phyloP scores from a whole-genome alignment of 2,113 vertebrate genomes.

The Mellivora capensis region DNA sequence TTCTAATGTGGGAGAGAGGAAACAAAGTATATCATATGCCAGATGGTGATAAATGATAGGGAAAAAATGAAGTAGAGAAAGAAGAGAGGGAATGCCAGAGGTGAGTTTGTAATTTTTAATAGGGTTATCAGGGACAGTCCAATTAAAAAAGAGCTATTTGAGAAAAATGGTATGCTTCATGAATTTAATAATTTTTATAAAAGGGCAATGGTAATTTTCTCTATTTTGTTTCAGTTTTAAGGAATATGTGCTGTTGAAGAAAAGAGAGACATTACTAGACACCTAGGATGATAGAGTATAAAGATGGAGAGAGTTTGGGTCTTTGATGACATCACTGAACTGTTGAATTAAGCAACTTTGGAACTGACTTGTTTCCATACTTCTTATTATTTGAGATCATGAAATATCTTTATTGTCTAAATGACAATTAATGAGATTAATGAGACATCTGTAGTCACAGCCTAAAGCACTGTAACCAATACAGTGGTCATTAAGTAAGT shows the following conservation, averaged over 20 bases:
- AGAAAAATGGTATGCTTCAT: background rate
- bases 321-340: background rate
- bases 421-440: background rate
- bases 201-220: background rate
- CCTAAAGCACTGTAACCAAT: conserved; percentile 4
- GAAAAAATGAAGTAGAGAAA: background rate
- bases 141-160: background rate
- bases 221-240: background rate
- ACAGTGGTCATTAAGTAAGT: background rate
- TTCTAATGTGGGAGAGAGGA: background rate
- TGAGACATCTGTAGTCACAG: background rate
- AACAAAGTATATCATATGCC: background rate
- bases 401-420: conserved; percentile 23
- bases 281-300: background rate
- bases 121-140: background rate
- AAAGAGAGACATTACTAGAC: background rate
- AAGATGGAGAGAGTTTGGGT: background rate
- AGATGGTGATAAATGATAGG: background rate
- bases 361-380: background rate
- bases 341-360: background rate
- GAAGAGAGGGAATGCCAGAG: background rate
- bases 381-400: background rate
- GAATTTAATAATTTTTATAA: background rate
- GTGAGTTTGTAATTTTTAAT: background rate
- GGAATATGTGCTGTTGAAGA: background rate